These are phyloP conservation scores for Plotosus lineatus DNA, from an alignment of 2,113 vertebrate genomes.

Conservation along the genomic window DNA sequence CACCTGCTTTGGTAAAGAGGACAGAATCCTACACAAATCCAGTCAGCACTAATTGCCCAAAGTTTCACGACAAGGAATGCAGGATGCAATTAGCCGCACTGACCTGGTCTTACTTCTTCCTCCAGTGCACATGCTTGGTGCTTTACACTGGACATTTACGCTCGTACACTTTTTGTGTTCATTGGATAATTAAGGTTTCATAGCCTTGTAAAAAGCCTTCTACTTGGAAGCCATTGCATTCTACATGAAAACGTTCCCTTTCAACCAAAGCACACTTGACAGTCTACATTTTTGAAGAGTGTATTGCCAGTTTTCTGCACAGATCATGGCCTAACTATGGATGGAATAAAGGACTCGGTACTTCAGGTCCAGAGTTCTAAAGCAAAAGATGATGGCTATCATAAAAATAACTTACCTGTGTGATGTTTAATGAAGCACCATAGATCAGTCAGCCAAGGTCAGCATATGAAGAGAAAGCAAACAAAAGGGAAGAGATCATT, in stretches of 20 bases:
- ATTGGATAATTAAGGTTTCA: constrained; percentile 15
- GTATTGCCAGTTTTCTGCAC: not conserved
- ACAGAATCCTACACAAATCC: not conserved
- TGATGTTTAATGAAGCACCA: constrained; percentile 28
- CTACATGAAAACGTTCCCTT: not conserved
- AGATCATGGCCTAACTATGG: not conserved
- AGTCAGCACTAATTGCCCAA: not conserved
- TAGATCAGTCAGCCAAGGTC: constrained; percentile 42
- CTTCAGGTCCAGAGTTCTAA: constrained; percentile 17
- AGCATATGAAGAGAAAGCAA: constrained; percentile 52
- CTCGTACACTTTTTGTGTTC: not conserved
- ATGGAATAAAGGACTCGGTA: not conserved
- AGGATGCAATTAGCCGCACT: not conserved
- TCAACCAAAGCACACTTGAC: not conserved
- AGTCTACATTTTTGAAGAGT: not conserved
- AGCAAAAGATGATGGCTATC: constrained; percentile 34
- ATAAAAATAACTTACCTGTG: constrained; percentile 60
- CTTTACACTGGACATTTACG: not conserved
- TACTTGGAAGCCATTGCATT: not conserved
- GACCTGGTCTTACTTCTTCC: not conserved
- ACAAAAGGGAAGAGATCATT: constrained; percentile 44
- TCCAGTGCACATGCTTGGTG: not conserved
- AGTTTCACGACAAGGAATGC: not conserved
- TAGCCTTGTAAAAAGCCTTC: not conserved
- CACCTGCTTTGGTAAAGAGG: constrained; percentile 8